A percentile compares a stretch with the other conserved stretches of the same genome.
Evolutionary conservation across 2,113 vertebrate species (phyloP).

Genomic region (Naja naja): DNA sequence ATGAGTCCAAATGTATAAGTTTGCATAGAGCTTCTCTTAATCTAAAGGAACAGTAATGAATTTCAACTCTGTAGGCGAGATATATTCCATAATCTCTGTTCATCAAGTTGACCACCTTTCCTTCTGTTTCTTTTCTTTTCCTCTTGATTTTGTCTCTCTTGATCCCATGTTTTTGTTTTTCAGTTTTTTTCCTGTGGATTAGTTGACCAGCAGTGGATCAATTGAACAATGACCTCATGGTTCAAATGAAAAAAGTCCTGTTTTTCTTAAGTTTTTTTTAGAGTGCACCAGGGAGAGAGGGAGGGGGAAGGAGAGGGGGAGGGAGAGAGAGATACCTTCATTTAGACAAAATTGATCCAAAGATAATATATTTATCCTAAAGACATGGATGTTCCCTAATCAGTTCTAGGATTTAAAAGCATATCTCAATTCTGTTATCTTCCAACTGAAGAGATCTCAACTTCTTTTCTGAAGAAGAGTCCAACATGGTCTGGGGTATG

Average conservation of each 20-base stretch:
- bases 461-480: not conserved
- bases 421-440: not conserved
- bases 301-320: too few relatives aligned
- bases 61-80: not conserved
- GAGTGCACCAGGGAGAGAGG: too few relatives aligned
- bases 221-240: too few relatives aligned
- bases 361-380: not conserved
- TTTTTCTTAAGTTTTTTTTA: too few relatives aligned
- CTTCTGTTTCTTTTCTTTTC: not conserved
- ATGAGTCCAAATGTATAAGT: not conserved
- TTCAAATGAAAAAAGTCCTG: too few relatives aligned
- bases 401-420: not conserved
- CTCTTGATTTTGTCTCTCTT: not conserved
- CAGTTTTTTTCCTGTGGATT: too few relatives aligned
- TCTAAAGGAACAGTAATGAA: not conserved
- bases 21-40: not conserved
- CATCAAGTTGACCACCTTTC: not conserved
- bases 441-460: not conserved
- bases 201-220: too few relatives aligned
- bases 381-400: not conserved
- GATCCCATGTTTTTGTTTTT: not conserved
- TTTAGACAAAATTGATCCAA: not conserved
- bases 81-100: not conserved
- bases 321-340: not conserved
- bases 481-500: not conserved